These are phyloP conservation scores for Sebastes taczanowskii DNA, from an alignment of 2,797 vertebrate species.

Conservation along the genomic window DNA sequence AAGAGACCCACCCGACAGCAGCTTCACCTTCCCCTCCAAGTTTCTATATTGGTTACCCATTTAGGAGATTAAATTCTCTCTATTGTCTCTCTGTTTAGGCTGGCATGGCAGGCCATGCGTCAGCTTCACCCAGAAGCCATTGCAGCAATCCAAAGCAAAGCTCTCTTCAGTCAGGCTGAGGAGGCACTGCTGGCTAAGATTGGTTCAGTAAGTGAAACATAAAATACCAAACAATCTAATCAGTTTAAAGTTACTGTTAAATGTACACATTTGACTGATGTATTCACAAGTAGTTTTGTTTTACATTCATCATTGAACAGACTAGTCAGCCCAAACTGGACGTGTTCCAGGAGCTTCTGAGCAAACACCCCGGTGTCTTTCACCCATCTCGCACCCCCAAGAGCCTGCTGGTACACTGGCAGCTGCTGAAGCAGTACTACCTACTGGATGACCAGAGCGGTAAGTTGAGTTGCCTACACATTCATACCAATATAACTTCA, in stretches of 20 bases:
- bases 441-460: conserved; percentile 96
- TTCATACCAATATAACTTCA: not conserved
- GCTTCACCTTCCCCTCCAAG: not conserved
- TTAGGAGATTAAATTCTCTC: not conserved
- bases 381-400: conserved; percentile 92
- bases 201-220: conserved; percentile 84
- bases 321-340: conserved; percentile 93
- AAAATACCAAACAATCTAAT: not conserved
- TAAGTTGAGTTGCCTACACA: conserved; percentile 58
- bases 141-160: conserved; percentile 95
- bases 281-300: conserved; percentile 1
- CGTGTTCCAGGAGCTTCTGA: conserved; percentile 93
- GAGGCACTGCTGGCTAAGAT: conserved; percentile 91
- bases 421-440: conserved; percentile 97
- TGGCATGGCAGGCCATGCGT: conserved; percentile 96
- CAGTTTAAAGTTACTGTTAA: not conserved
- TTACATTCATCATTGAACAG: conserved; percentile 71
- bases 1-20: conserved; percentile 56
- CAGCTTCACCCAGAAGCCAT: conserved; percentile 97
- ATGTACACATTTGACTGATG: not conserved
- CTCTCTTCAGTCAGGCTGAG: conserved; percentile 93
- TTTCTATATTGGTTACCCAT: not conserved
- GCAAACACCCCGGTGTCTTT: conserved; percentile 91
- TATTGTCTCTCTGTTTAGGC: conserved; percentile 51
- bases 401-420: conserved; percentile 95